These are phyloP conservation scores for Bellardia bayeri DNA, from an alignment of 2,888 invertebrate species.

Conservation along the genomic window DNA sequence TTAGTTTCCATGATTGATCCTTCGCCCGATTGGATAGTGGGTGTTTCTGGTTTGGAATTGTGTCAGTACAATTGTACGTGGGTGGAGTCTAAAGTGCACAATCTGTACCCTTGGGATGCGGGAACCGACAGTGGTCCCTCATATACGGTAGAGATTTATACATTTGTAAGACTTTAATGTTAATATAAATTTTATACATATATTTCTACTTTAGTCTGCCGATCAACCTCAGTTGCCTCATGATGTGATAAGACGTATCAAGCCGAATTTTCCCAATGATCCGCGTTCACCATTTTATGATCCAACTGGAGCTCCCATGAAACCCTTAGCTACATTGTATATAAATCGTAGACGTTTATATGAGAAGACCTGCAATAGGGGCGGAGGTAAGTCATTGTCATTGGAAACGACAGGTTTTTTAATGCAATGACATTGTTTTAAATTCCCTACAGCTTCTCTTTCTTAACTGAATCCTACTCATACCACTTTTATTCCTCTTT, in stretches of 20 bases:
- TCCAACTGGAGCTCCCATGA: slow-evolving; percentile 89
- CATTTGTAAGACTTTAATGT: background rate
- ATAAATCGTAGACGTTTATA: slow-evolving; percentile 92
- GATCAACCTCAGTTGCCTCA: slow-evolving; percentile 94
- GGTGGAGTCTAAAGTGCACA: slow-evolving; percentile 91
- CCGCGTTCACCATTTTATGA: slow-evolving; percentile 96
- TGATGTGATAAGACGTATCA: slow-evolving; percentile 93
- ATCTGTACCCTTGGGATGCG: slow-evolving; percentile 97
- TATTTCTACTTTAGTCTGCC: slow-evolving; percentile 86
- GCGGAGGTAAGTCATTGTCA: slow-evolving; percentile 77
- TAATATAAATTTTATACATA: background rate
- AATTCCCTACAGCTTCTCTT: no score
- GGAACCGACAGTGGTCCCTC: slow-evolving; percentile 97
- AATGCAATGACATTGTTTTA: no score
- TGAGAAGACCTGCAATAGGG: slow-evolving; percentile 90
- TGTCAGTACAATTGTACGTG: slow-evolving; percentile 96
- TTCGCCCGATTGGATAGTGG: slow-evolving; percentile 99
- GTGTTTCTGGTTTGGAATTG: slow-evolving; percentile 95
- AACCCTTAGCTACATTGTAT: slow-evolving; percentile 94
- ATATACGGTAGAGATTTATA: slow-evolving; percentile 87
- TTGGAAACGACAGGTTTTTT: background rate
- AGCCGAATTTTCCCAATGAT: slow-evolving; percentile 93
- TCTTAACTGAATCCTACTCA: background rate
- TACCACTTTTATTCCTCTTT: background rate
- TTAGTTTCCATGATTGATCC: slow-evolving; percentile 98